Percentiles rank a stretch among this genome's conserved stretches.
Evolutionary conservation across 2,113 vertebrate species (phyloP).

Genomic region (Noctilio leporinus): DNA sequence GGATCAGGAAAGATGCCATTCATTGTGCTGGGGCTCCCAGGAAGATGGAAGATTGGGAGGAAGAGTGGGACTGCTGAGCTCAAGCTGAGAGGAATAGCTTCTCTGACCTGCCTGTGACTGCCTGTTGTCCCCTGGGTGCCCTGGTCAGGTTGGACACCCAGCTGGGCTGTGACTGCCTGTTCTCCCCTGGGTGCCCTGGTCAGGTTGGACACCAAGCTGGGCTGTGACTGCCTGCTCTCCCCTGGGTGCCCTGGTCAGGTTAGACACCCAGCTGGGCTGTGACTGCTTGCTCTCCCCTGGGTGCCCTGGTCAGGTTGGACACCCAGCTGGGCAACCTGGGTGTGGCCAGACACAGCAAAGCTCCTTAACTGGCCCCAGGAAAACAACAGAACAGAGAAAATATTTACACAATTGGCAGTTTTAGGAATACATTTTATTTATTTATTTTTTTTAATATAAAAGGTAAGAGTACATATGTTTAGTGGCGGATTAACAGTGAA

Average conservation of each 20-base stretch:
- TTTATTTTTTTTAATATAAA: slow-evolving; percentile 52
- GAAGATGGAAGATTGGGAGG: neutral
- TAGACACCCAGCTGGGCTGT: neutral
- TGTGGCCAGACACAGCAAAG: neutral
- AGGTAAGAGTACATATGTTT: slow-evolving; percentile 28
- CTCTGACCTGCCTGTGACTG: neutral
- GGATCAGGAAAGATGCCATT: neutral
- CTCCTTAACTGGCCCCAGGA: neutral
- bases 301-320: neutral
- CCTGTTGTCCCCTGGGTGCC: too few species aligned
- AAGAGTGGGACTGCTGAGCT: neutral
- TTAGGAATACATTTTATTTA: slow-evolving; percentile 59
- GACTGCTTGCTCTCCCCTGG: neutral
- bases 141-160: neutral
- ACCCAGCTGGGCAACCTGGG: neutral
- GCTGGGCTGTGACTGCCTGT: neutral
- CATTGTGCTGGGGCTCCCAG: neutral
- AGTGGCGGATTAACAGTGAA: slow-evolving; percentile 25
- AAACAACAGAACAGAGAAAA: neutral
- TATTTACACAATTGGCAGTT: neutral
- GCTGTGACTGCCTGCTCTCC: neutral
- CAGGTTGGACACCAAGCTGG: neutral
- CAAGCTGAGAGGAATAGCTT: neutral
- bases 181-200: neutral
- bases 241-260: neutral